Conservation (phyloP, 1,140 invertebrate species). For the Antheraea mylitta region DNA sequence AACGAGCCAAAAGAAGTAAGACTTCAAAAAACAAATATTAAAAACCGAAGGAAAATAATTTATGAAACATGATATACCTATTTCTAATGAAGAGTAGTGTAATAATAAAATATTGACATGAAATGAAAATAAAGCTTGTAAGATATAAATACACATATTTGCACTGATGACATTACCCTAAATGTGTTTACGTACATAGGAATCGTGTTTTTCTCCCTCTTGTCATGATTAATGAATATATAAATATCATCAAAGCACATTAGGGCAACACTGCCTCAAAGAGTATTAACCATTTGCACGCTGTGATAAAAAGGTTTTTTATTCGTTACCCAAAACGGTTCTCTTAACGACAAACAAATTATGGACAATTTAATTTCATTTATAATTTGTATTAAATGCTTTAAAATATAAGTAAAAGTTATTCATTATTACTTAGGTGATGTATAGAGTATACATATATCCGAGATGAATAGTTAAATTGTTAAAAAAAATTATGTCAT, state of each 20-base stretch:
- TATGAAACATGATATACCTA: no score
- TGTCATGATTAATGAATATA: conserved; percentile 25
- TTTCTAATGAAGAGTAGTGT: no score
- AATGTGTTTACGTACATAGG: not conserved
- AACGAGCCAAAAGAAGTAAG: no score
- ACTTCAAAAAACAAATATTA: no score
- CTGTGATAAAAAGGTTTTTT: not conserved
- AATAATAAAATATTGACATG: not conserved
- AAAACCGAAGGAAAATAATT: no score
- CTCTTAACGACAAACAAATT: not conserved
- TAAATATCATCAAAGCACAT: conserved; percentile 27
- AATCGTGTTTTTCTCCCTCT: conserved; percentile 1
- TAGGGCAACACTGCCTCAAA: conserved; percentile 6
- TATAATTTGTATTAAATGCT: not conserved
- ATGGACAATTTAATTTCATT: not conserved
- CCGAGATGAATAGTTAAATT: no score
- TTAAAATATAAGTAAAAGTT: not conserved
- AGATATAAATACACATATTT: conserved; percentile 4
- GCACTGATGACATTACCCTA: not conserved
- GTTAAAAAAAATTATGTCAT: no score
- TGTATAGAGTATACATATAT: no score
- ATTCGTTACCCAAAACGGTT: not conserved
- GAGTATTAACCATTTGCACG: not conserved
- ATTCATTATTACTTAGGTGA: no score
- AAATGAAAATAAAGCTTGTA: not conserved